Evolutionary conservation across 2,888 invertebrate genomes (phyloP).

Genomic region (Lacanobia oleracea): DNA sequence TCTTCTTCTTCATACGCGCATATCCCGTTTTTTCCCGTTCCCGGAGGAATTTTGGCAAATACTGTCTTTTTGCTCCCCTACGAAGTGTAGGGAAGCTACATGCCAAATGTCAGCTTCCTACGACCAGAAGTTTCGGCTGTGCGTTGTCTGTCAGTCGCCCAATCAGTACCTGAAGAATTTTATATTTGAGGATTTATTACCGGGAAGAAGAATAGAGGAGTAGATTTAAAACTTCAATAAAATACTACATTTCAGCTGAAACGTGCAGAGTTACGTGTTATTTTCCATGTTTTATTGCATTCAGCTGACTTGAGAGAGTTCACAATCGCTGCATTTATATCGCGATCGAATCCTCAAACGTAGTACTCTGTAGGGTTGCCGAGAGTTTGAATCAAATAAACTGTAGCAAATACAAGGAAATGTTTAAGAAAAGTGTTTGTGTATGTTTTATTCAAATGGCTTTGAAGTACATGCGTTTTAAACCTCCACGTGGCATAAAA

Average conservation of each 20-base stretch:
- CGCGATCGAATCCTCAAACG: conserved; percentile 52
- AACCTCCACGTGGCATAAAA: too few species aligned
- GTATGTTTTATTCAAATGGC: background rate
- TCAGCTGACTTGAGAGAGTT: conserved; percentile 61
- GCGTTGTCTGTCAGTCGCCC: too few species aligned
- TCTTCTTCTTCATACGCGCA: too few species aligned
- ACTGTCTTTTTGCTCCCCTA: too few species aligned
- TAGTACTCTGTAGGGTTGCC: conserved; percentile 50
- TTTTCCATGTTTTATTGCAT: conserved; percentile 62
- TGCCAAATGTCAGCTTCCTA: too few species aligned
- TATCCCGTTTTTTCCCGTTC: too few species aligned
- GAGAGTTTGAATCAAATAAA: conserved; percentile 10
- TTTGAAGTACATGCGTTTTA: background rate
- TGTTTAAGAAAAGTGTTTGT: background rate
- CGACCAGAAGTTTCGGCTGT: too few species aligned
- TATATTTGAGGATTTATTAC: too few species aligned
- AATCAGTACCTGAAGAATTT: too few species aligned
- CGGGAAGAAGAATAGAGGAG: too few species aligned
- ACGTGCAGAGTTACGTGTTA: conserved; percentile 45
- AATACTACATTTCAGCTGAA: conserved; percentile 1
- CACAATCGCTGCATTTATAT: conserved; percentile 69
- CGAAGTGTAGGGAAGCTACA: too few species aligned
- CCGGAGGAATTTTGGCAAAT: too few species aligned
- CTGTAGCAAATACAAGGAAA: background rate
- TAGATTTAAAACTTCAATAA: background rate